Conservation (phyloP, 2,797 vertebrate species). For the Vespertilio murinus region DNA sequence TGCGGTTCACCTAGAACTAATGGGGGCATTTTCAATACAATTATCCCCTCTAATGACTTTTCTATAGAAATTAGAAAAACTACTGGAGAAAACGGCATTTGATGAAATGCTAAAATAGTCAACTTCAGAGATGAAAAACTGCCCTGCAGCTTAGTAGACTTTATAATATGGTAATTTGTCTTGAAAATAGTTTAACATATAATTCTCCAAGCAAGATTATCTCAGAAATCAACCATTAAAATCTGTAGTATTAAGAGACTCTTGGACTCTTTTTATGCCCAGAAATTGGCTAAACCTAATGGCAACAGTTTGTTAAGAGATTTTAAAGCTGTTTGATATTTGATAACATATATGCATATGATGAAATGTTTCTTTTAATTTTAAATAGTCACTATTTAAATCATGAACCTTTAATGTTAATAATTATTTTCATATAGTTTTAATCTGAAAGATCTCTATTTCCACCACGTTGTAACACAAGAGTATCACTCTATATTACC, state of each 20-base stretch:
- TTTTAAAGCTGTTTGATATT: background rate
- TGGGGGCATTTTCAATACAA: background rate
- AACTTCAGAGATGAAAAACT: background rate
- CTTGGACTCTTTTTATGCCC: background rate
- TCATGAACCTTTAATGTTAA: background rate
- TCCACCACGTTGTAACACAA: background rate
- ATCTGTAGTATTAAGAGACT: background rate
- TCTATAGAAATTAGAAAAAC: slow-evolving; percentile 34
- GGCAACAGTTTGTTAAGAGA: background rate
- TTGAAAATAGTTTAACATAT: slow-evolving; percentile 19
- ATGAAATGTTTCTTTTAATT: background rate
- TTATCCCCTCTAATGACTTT: slow-evolving; percentile 17
- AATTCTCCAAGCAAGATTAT: background rate
- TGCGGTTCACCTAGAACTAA: slow-evolving; percentile 1
- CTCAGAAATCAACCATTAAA: slow-evolving; percentile 21
- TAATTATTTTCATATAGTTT: background rate
- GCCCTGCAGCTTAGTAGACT: background rate
- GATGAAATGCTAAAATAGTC: slow-evolving; percentile 21
- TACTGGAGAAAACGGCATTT: background rate
- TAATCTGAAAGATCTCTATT: background rate
- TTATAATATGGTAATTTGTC: slow-evolving; percentile 7
- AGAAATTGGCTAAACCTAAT: slow-evolving; percentile 27
- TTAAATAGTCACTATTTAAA: background rate
- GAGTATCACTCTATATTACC: background rate
- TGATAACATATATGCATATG: background rate